Percentiles rank a stretch among this genome's conserved stretches.
These are phyloP conservation scores for Thaleichthys pacificus DNA, from an alignment of 2,797 vertebrate genomes.

Conservation along the genomic window DNA sequence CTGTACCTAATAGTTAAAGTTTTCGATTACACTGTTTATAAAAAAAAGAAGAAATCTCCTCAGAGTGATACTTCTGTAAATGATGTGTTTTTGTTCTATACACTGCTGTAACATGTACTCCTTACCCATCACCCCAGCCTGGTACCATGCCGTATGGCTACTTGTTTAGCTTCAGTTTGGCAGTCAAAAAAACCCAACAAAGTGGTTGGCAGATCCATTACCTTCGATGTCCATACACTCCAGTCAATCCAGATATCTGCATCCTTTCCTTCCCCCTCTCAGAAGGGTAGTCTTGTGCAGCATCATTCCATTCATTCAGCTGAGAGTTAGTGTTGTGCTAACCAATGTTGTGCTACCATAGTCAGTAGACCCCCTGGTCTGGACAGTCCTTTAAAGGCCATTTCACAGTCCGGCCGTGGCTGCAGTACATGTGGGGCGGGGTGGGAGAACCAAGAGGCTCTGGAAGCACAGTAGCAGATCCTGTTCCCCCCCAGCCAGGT, in stretches of 20 bases:
- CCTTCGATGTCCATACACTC: conserved; percentile 53
- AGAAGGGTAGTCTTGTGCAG: conserved; percentile 65
- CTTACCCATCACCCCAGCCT: conserved; percentile 65
- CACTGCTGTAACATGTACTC: conserved; percentile 57
- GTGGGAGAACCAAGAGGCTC: conserved; percentile 62
- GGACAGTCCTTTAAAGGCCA: conserved; percentile 71
- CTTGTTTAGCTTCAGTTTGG: conserved; percentile 72
- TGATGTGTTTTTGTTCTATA: conserved; percentile 68
- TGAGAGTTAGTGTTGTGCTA: conserved; percentile 60
- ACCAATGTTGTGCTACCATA: conserved; percentile 69
- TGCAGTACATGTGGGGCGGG: conserved; percentile 61
- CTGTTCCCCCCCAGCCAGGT: conserved; percentile 67
- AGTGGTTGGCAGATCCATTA: conserved; percentile 45
- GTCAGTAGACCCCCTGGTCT: conserved; percentile 54
- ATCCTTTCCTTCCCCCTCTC: conserved; percentile 47
- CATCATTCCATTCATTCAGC: conserved; percentile 68
- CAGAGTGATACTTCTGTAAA: conserved; percentile 78
- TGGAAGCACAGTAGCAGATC: conserved; percentile 55
- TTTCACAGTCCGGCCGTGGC: conserved; percentile 73
- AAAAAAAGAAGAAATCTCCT: conserved; percentile 65
- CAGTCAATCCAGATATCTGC: conserved; percentile 44
- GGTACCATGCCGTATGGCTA: conserved; percentile 70
- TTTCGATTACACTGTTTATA: conserved; percentile 71
- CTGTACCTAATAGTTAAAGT: conserved; percentile 68
- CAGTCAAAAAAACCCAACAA: conserved; percentile 65